Base-by-base conservation (phyloP, 2,797 vertebrate species). In the Pelochelys cantorii region DNA sequence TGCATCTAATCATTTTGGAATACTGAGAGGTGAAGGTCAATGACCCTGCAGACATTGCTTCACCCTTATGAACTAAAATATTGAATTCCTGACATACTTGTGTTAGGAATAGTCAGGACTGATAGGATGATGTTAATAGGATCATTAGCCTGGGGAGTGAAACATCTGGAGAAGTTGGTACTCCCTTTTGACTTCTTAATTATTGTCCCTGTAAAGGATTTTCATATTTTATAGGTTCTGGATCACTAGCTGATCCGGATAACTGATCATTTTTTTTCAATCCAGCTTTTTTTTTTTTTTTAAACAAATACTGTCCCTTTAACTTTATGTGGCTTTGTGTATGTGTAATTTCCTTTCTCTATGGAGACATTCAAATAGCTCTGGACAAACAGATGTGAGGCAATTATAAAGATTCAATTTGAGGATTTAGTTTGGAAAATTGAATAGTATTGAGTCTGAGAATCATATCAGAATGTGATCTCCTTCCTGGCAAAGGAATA, bases 401-500 rank as follows among this genome's bases (percentile, higher is more conserved):
- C 85, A 83, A 85, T 23, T 5, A 79, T 53, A 22, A 89, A 74
- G 5, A 85, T 74, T 37, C 0, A 82, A 83, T 59, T 48, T 31
- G 53, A 78, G 17, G 68, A 86, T 85, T 2, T 23, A 52, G 34
- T 15, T 62, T 56, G 55, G 55, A 68, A 90, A 92, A 53, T 5
- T 68, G 20, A 81, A 9, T 75, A 27, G 25, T 82, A 2, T 53
- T 84, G 31, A 23, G 11, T 81, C 20, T 37, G 55, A 85, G 59
- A 84, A 15, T 56, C 81, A 20, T 85, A 37, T n/a, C 37, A 84
- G 18, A 59, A 37, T 56, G 59, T 48, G 88, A 15, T 20, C 4
- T 59, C 7, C 86, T 18, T 54, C 90, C 90, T 90, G 81, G 7
- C 8, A 85, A 92, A 91, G 10, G n/a, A 74, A 95, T 91, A 74